Evolutionary conservation across 2,888 invertebrate genomes (phyloP).

Genomic region (Scelioninae gen. 1): DNA sequence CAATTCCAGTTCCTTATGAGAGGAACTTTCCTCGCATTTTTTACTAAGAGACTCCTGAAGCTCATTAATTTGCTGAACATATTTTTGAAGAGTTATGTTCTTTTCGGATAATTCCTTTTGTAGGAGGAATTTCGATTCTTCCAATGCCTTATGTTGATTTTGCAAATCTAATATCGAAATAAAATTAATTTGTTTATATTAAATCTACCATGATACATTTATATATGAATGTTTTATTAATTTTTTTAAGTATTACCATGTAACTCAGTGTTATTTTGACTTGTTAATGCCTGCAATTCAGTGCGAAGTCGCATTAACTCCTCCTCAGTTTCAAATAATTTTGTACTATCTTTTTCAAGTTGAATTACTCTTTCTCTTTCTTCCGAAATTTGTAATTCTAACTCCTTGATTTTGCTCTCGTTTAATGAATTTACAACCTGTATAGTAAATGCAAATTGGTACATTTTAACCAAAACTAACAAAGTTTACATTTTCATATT

Average conservation of each 20-base stretch:
- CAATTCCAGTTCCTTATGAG: conserved; percentile 74
- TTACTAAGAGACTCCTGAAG: conserved; percentile 76
- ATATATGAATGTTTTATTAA: too few relatives aligned
- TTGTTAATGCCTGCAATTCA: conserved; percentile 84
- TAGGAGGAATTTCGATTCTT: conserved; percentile 80
- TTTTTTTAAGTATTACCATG: conserved; percentile 69
- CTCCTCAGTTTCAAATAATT: conserved; percentile 88
- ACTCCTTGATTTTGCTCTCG: conserved; percentile 84
- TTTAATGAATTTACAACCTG: conserved; percentile 85
- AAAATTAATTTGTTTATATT: too few relatives aligned
- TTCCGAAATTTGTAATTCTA: conserved; percentile 84
- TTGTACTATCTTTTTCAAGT: conserved; percentile 86
- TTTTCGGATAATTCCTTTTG: conserved; percentile 81
- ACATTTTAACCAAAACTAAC: too few relatives aligned
- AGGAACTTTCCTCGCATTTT: conserved; percentile 74
- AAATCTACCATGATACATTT: too few relatives aligned
- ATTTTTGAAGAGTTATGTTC: conserved; percentile 79
- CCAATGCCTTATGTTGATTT: conserved; percentile 73
- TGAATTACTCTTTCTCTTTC: conserved; percentile 85
- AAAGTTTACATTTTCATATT: too few relatives aligned
- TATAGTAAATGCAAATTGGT: conserved; percentile 35
- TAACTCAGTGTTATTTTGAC: conserved; percentile 69
- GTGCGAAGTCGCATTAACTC: conserved; percentile 87
- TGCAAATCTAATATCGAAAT: too few relatives aligned
- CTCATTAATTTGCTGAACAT: conserved; percentile 79